Evolutionary conservation across 2,113 vertebrate species (phyloP).

Genomic region (Muntiacus reevesi): DNA sequence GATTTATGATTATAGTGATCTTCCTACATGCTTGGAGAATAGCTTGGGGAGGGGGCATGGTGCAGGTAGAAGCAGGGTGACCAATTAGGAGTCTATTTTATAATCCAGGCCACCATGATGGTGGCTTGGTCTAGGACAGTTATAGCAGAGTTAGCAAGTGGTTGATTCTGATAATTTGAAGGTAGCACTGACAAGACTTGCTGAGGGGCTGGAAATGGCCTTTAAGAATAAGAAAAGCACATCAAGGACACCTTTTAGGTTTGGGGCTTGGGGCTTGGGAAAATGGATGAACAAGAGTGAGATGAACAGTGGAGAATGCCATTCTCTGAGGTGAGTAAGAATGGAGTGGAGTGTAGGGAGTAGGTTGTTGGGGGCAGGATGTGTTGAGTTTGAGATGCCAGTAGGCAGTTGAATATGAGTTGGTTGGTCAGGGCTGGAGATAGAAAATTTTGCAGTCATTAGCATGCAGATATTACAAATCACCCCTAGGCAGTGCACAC

Average conservation of each 20-base stretch:
- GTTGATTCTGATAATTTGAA: slow-evolving; percentile 8
- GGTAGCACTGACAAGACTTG: background rate
- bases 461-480: background rate
- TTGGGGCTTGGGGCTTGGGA: background rate
- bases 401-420: background rate
- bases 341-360: background rate
- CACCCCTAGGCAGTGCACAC: background rate
- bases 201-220: background rate
- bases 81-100: background rate
- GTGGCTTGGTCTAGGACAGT: background rate
- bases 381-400: background rate
- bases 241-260: background rate
- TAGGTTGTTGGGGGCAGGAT: background rate
- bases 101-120: background rate
- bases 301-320: background rate
- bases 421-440: background rate
- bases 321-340: background rate
- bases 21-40: background rate
- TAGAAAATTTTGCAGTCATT: background rate
- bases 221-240: background rate
- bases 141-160: background rate
- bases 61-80: background rate
- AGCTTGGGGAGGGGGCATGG: background rate
- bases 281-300: background rate
- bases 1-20: background rate